Percentiles rank a stretch among this genome's conserved stretches.
Conservation (phyloP, 2,113 vertebrate genomes). For the Elephantulus edwardii region DNA sequence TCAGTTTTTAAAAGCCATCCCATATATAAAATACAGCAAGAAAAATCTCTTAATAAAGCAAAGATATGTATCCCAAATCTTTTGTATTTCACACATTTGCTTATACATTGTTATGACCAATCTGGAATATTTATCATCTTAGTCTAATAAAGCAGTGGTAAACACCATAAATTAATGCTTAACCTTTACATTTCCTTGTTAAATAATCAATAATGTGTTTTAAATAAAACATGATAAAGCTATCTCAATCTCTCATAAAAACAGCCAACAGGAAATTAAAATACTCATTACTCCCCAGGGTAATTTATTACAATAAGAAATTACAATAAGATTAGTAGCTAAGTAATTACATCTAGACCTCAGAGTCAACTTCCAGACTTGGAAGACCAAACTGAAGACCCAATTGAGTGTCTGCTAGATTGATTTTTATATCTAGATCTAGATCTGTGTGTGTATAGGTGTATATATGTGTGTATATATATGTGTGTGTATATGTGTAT, state of each 20-base stretch:
- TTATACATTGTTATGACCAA: not conserved
- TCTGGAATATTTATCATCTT: not conserved
- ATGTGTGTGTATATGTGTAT: too few relatives aligned
- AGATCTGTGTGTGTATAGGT: too few relatives aligned
- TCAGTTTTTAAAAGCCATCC: not conserved
- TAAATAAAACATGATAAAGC: constrained; percentile 35
- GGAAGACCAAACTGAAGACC: not conserved
- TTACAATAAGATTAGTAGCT: constrained; percentile 20
- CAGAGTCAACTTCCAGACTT: constrained; percentile 16
- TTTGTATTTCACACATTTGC: not conserved
- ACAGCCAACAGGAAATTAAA: constrained; percentile 59
- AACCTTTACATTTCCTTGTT: not conserved
- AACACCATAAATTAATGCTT: not conserved
- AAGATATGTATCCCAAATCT: not conserved
- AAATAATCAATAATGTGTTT: not conserved
- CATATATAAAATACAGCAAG: not conserved
- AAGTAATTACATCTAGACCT: not conserved
- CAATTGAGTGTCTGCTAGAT: not conserved
- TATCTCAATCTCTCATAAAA: constrained; percentile 21
- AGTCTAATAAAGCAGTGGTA: not conserved
- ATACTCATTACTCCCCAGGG: not conserved
- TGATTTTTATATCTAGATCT: too few relatives aligned
- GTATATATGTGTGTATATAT: too few relatives aligned
- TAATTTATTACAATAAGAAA: constrained; percentile 22
- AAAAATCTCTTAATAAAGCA: not conserved